Evolutionary conservation across 2,888 invertebrate species (phyloP).

Genomic region (Meloe dianella): DNA sequence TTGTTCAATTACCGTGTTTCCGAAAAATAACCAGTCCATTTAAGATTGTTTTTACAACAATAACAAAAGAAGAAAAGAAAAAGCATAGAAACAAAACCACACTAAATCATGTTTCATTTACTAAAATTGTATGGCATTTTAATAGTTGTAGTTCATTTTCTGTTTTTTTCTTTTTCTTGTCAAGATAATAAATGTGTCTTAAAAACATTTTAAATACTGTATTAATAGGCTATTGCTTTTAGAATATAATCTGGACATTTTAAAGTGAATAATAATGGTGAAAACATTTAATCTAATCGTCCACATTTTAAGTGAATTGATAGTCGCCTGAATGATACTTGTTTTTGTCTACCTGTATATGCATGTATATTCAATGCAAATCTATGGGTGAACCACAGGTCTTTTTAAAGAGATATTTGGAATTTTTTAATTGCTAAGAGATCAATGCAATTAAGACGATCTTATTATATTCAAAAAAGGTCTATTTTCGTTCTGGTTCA

Average conservation of each 20-base stretch:
- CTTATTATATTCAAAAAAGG: too few species aligned
- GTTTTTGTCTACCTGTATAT: neutral
- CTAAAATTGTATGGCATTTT: conserved; percentile 13
- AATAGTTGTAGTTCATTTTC: neutral
- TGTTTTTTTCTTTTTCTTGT: neutral
- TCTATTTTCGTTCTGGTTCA: too few species aligned
- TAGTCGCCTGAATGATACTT: neutral
- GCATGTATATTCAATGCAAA: neutral
- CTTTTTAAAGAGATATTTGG: neutral
- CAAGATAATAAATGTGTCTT: conserved; percentile 45
- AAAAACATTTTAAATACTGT: conserved; percentile 51
- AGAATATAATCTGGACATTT: conserved; percentile 55
- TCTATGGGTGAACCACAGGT: neutral
- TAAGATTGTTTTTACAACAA: neutral
- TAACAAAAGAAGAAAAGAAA: conserved; percentile 29
- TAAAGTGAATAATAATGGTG: conserved; percentile 41
- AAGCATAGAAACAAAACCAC: neutral
- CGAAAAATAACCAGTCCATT: conserved; percentile 5
- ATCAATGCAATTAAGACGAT: neutral
- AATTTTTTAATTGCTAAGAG: neutral
- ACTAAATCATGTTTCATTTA: conserved; percentile 6
- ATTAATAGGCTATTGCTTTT: conserved; percentile 60
- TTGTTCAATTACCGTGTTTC: neutral
- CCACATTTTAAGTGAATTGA: conserved; percentile 44
- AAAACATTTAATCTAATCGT: conserved; percentile 57